Evolutionary conservation across 1,140 invertebrate species (phyloP), one percentile per base, ranked within the genome.

Genomic region (Penaeus indicus): DNA sequence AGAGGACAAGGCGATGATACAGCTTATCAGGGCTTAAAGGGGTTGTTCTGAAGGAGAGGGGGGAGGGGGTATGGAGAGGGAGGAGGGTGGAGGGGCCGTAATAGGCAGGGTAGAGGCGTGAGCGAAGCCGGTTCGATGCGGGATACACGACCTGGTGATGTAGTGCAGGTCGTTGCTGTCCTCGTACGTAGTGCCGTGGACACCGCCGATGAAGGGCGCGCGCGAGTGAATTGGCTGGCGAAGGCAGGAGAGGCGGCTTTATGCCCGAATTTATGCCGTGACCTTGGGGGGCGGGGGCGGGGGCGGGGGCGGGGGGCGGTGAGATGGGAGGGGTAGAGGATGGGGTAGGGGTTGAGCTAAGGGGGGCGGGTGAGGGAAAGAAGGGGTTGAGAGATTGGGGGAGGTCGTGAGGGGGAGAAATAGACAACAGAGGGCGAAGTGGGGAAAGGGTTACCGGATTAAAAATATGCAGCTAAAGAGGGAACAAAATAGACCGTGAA

Each of bases 171-270:
- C 54, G 54, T 54, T 54, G 54, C 54, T 54, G 54, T 54, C 54
- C 54, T 54, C 54, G 54, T 54, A 54, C 54, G 54, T 54, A 54
- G 54, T 11, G 54, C 54, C 54, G 54, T 8, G 54, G 54, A 54
- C 54, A 54, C 54, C 16, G 54, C 54, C 54, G 54, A 54, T 54
- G 54, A 54, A 54, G 54, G 54, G 54, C 54, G 54, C 54, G 54
- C 54, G 54, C 21, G 75, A 78, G n/a, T 27, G 75, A 78, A 78
- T 22, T 78, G 75, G 75, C 25, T 27, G 75, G 75, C 32, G 21
- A 27, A 21, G n/a, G 47, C 32, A 18, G 19, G 32, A 47, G 75
- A 38, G 75, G 32, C 21, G 32, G 5, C 54, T 16, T 54, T 54
- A 54, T 54, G 54, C 54, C 54, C 54, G 75, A 38, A 78, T 27